Base-by-base conservation (phyloP, 2,113 vertebrate species). In the Hippocampus zosterae region DNA sequence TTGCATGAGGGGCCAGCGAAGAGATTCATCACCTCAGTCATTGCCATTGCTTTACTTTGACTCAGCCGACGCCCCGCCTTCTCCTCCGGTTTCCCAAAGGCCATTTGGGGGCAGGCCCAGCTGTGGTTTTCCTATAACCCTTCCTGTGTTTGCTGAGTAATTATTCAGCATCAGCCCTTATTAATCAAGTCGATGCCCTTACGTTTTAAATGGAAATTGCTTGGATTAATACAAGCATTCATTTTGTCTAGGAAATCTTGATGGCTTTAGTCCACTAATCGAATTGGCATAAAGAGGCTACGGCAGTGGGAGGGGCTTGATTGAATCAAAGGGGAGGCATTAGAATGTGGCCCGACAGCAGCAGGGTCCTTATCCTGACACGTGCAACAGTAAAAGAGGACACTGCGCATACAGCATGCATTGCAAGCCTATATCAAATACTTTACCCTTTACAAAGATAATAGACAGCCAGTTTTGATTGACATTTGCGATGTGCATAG, bases 121-220 rank as follows among this genome's bases (percentile, higher is more conserved):
- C 95, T 98, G 96, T 94, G 94, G 91, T 94, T 95, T 95, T 91
- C 91, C 94, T 95, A 94, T 94, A 95, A 91, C 93, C 83, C 84
- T 82, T 67, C 69, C 57, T 72, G 91, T 95, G 95, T 95, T 94
- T 94, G 92, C 92, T 12, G 78, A 92, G 93, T 97, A 96, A 98
- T 99, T 98, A 98, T 99, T 96, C 96, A 95, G 93, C 94, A 98
- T 97, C 93, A 95, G 94, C 93, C 93, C 95, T 96, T 98, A 97
- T 98, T 98, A 98, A 98, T 98, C 96, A 97, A 98, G 96, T 96
- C 95, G 89, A 98, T 98, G 94, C 91, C 85, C 87, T 83, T 94
- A 92, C 94, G 92, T 97, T 99, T 97, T 98, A 98, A 98, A 99
- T 99, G 96, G 95, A 99, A 99, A 98, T 98, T 96, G 94, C 91